Conservation (phyloP, 2,797 vertebrate genomes). For the Molothrus aeneus region DNA sequence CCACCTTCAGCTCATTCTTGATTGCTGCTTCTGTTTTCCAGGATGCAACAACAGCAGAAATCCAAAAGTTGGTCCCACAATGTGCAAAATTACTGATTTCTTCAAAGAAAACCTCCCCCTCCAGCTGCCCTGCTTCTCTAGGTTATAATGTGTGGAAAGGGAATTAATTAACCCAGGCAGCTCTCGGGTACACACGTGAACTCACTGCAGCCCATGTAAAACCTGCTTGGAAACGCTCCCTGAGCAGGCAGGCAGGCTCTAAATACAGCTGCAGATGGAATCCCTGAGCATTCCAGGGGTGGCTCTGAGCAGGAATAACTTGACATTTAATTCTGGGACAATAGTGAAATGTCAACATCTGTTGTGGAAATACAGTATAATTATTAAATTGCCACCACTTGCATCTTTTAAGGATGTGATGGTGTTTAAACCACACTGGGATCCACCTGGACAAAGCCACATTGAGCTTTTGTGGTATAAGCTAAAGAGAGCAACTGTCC, state of each 20-base stretch:
- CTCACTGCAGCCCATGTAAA: slow-evolving; percentile 36
- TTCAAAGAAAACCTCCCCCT: slow-evolving; percentile 51
- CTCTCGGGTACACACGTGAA: slow-evolving; percentile 14
- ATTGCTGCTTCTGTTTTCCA: background rate
- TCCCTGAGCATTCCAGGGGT: slow-evolving; percentile 32
- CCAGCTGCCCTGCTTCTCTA: slow-evolving; percentile 44
- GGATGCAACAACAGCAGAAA: slow-evolving; percentile 23
- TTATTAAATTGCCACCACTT: slow-evolving; percentile 40
- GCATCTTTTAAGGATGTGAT: background rate
- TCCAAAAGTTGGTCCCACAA: background rate
- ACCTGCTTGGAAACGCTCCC: slow-evolving; percentile 47
- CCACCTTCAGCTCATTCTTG: background rate
- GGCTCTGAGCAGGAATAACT: slow-evolving; percentile 69
- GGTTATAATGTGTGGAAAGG: slow-evolving; percentile 49
- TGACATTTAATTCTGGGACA: slow-evolving; percentile 76
- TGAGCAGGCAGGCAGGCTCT: slow-evolving; percentile 25
- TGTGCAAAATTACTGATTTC: slow-evolving; percentile 47
- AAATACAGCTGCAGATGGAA: slow-evolving; percentile 70
- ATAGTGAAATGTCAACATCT: slow-evolving; percentile 77
- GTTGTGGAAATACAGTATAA: slow-evolving; percentile 52
- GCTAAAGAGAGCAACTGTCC: background rate
- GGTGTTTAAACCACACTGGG: background rate
- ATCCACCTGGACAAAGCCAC: background rate
- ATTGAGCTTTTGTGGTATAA: background rate
- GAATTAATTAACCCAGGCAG: slow-evolving; percentile 66